phyloP scores from a whole-genome alignment of 23 tunicate species.

The Phallusia fumigata region DNA sequence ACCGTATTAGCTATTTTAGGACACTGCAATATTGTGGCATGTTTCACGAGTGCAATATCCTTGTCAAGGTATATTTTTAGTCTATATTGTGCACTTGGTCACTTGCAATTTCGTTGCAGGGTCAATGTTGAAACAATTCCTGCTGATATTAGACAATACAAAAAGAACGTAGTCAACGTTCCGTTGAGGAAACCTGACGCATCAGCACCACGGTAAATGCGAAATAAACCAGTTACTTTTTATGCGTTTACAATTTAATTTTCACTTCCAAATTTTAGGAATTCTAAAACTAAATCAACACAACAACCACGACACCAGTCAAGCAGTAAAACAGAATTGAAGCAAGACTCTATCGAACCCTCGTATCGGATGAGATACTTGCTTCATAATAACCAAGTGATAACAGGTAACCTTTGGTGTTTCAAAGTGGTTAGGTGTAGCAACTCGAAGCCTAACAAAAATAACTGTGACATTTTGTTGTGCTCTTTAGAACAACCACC shows the following conservation, averaged over 20 bases:
- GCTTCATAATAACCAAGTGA: conserved; percentile 63
- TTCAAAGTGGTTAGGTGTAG: neutral
- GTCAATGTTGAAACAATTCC: conserved; percentile 26
- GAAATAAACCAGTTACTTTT: too few species aligned
- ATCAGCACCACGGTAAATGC: neutral
- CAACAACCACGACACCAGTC: too few species aligned
- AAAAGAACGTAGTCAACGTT: neutral
- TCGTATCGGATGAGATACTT: conserved; percentile 62
- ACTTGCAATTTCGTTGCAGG: neutral
- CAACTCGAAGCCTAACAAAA: neutral
- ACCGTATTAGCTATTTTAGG: too few species aligned
- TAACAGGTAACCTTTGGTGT: conserved; percentile 30
- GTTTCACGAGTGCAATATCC: neutral
- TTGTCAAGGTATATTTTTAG: neutral
- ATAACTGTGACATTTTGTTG: neutral
- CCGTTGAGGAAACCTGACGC: neutral
- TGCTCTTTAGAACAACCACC: conserved; percentile 59
- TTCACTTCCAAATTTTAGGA: too few species aligned
- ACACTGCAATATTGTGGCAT: too few species aligned
- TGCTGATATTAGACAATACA: neutral
- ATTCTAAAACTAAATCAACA: too few species aligned
- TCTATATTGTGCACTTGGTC: too few species aligned
- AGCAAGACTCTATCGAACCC: neutral
- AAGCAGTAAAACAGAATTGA: conserved; percentile 16
- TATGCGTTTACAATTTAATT: too few species aligned